These are phyloP conservation scores for Dichetophora obliterata DNA, from an alignment of 2,888 invertebrate species.

Conservation along the genomic window DNA sequence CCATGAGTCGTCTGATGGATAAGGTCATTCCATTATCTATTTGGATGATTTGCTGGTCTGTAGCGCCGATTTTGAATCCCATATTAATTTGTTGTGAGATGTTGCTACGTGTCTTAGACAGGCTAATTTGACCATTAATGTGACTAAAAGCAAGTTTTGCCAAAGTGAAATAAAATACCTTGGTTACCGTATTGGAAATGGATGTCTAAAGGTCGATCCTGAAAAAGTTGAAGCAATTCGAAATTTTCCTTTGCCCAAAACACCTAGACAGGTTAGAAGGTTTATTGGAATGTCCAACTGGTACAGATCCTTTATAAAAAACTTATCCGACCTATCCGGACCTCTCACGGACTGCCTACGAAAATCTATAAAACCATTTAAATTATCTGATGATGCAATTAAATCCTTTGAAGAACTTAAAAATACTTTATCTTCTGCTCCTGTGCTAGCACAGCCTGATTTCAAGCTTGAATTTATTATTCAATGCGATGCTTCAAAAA, in stretches of 20 bases:
- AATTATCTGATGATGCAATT: neutral
- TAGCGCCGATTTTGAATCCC: constrained; percentile 2
- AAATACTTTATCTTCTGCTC: neutral
- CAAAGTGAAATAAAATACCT: neutral
- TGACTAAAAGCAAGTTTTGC: neutral
- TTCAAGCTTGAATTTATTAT: neutral
- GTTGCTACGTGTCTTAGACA: constrained; percentile 11
- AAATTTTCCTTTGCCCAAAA: neutral
- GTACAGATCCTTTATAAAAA: neutral
- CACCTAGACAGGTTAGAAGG: neutral
- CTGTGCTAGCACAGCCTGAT: neutral
- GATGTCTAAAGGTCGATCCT: neutral
- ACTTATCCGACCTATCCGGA: neutral
- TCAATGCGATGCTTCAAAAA: neutral
- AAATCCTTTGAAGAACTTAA: neutral
- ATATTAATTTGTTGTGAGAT: neutral
- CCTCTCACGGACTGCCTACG: neutral
- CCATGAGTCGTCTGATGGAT: constrained; percentile 35
- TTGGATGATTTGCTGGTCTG: constrained; percentile 29
- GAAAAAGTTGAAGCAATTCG: neutral
- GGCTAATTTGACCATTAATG: constrained; percentile 19
- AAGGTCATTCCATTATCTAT: constrained; percentile 30
- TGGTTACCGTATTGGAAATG: neutral
- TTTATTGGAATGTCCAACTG: neutral
- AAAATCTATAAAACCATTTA: neutral